phyloP scores from a whole-genome alignment of 1,140 invertebrate species.

The Papilio machaon region DNA sequence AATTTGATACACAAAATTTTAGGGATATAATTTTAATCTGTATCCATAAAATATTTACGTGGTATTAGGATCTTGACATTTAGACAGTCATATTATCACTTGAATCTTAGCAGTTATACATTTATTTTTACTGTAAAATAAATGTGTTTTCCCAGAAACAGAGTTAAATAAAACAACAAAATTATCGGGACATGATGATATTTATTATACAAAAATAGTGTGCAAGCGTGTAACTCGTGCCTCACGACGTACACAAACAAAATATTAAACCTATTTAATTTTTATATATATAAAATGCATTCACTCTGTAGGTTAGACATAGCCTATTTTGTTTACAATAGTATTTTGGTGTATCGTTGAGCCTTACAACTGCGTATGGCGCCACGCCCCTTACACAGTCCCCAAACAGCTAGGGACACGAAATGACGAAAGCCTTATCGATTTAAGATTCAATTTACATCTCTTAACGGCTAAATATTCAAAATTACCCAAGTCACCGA shows the following conservation, averaged over 20 bases:
- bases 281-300: constrained; percentile 80
- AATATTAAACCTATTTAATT: constrained; percentile 73
- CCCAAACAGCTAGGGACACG: constrained; percentile 56
- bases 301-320: constrained; percentile 79
- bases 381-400: constrained; percentile 56
- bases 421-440: constrained; percentile 44
- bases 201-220: constrained; percentile 82
- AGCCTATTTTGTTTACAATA: constrained; percentile 76
- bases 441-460: constrained; percentile 37
- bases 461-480: constrained; percentile 31
- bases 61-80: not conserved
- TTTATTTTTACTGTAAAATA: not conserved
- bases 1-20: no score
- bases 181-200: constrained; percentile 78
- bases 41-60: not conserved
- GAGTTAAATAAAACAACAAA: constrained; percentile 72
- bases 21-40: not conserved
- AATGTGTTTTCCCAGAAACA: not conserved
- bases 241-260: constrained; percentile 78
- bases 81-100: not conserved
- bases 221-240: constrained; percentile 79
- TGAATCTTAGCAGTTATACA: not conserved
- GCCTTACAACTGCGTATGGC: constrained; percentile 72
- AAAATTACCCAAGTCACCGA: constrained; percentile 31
- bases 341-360: constrained; percentile 75